phyloP scores from a whole-genome alignment of 2,797 vertebrate genomes.

The Limosa lapponica region DNA sequence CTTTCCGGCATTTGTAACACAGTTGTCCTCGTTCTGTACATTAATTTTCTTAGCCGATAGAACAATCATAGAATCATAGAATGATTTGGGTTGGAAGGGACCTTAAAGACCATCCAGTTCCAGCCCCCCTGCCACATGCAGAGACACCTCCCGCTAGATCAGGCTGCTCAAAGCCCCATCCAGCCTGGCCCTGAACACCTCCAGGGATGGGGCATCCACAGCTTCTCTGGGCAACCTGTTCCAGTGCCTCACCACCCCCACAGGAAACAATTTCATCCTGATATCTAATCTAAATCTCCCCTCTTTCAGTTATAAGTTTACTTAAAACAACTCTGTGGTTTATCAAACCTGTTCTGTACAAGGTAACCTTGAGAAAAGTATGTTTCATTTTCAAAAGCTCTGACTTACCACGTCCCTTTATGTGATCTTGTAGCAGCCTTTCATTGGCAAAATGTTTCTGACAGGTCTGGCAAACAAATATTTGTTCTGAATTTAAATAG shows the following conservation, averaged over 20 bases:
- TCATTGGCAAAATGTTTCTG: slow-evolving; percentile 82
- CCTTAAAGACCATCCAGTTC: too few relatives aligned
- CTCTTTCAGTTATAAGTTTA: not conserved
- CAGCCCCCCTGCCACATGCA: too few relatives aligned
- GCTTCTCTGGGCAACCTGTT: too few relatives aligned
- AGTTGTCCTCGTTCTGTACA: not conserved
- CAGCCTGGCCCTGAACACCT: too few relatives aligned
- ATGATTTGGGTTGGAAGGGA: too few relatives aligned
- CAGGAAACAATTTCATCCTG: too few relatives aligned
- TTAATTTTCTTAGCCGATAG: not conserved
- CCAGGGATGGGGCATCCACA: too few relatives aligned
- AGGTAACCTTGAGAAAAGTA: not conserved
- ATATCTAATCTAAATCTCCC: too few relatives aligned
- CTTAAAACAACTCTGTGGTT: not conserved
- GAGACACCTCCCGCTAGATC: too few relatives aligned
- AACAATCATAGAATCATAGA: not conserved
- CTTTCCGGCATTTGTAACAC: not conserved
- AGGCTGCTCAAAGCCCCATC: too few relatives aligned
- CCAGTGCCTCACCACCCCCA: too few relatives aligned
- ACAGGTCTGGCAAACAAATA: slow-evolving; percentile 81
- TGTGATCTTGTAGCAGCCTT: slow-evolving; percentile 79
- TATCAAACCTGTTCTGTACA: not conserved
- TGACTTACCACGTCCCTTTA: slow-evolving; percentile 75
- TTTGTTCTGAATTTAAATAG: not conserved
- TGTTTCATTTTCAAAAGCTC: not conserved